Percentiles rank a stretch among this genome's conserved stretches.
phyloP scores from a whole-genome alignment of 2,888 invertebrate genomes.

The Mythimna loreyi region DNA sequence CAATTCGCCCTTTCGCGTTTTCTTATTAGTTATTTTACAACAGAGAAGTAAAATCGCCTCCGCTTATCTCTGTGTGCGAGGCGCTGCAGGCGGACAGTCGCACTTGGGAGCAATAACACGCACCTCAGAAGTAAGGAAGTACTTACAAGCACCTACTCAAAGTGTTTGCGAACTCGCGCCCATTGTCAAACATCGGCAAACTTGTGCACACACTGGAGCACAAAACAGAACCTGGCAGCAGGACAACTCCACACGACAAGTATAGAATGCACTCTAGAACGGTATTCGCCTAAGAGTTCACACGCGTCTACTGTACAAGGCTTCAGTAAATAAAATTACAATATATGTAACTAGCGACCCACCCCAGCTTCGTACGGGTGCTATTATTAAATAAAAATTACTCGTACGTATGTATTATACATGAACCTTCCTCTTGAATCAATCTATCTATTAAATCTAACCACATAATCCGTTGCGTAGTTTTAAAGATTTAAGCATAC shows the following conservation, averaged over 20 bases:
- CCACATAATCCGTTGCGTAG: too few species aligned
- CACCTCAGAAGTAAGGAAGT: background rate
- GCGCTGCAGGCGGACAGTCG: background rate
- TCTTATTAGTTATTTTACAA: background rate
- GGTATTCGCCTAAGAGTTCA: too few species aligned
- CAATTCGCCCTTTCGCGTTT: too few species aligned
- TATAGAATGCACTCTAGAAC: too few species aligned
- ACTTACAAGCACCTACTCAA: constrained; percentile 8
- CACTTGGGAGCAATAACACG: background rate
- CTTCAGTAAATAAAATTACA: background rate
- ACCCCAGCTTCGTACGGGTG: too few species aligned
- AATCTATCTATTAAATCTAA: too few species aligned
- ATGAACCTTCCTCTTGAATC: too few species aligned
- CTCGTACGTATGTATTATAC: too few species aligned
- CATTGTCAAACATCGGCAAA: background rate
- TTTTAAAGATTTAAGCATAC: too few species aligned
- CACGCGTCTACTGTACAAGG: too few species aligned
- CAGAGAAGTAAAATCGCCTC: background rate
- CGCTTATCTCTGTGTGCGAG: background rate
- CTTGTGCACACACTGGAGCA: background rate
- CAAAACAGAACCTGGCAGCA: background rate
- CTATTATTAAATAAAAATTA: too few species aligned
- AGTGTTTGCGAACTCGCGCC: background rate
- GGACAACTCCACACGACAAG: background rate
- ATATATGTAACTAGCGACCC: too few species aligned